phyloP scores from a whole-genome alignment of 2,113 vertebrate genomes.

The Puma concolor region DNA sequence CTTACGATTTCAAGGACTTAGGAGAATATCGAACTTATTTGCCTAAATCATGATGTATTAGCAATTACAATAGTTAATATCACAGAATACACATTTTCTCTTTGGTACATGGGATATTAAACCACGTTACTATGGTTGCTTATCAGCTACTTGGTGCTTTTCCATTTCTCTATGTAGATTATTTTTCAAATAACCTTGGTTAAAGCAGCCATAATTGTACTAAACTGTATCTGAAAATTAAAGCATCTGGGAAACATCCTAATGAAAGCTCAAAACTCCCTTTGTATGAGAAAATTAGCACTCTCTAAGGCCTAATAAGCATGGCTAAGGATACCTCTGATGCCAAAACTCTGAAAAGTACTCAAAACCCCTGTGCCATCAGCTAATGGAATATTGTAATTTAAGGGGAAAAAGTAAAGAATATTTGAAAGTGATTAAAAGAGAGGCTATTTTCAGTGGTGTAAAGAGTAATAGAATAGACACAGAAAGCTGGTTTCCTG shows the following conservation, averaged over 20 bases:
- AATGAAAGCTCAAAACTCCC: constrained; percentile 71
- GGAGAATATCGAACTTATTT: constrained; percentile 54
- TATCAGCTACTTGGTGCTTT: constrained; percentile 71
- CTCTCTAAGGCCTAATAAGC: constrained; percentile 72
- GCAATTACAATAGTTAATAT: constrained; percentile 76
- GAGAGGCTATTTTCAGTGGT: constrained; percentile 57
- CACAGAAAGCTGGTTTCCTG: constrained; percentile 58
- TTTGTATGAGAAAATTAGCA: constrained; percentile 74
- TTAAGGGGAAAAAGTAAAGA: neutral
- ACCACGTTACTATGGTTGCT: constrained; percentile 40
- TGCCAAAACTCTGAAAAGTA: constrained; percentile 72
- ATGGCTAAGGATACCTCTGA: constrained; percentile 60
- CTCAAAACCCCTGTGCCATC: constrained; percentile 54
- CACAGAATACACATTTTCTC: constrained; percentile 69
- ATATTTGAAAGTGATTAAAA: constrained; percentile 65
- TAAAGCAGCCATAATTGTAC: constrained; percentile 75
- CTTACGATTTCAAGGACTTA: constrained; percentile 13
- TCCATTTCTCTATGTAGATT: constrained; percentile 61
- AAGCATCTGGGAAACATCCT: constrained; percentile 77
- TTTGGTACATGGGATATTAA: constrained; percentile 59
- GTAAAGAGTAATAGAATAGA: constrained; percentile 44
- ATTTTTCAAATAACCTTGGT: constrained; percentile 68
- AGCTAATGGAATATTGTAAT: constrained; percentile 57
- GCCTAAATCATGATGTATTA: constrained; percentile 55
- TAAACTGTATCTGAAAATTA: constrained; percentile 78